phyloP scores from a whole-genome alignment of 2,113 vertebrate species.

The Dolichotis patagonum region DNA sequence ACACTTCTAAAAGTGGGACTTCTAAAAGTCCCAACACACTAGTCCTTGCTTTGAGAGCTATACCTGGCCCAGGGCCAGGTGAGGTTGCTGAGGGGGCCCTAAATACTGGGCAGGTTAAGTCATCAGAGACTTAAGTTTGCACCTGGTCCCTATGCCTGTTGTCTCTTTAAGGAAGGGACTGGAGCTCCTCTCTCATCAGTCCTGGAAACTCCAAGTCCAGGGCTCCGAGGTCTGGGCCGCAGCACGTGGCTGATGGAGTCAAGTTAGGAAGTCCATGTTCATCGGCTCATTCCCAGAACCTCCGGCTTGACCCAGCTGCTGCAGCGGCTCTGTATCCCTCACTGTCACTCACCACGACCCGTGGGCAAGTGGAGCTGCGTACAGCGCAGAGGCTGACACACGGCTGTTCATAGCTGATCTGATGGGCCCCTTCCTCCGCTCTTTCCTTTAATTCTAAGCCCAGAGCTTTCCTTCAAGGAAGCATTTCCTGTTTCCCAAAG shows the following conservation, averaged over 20 bases:
- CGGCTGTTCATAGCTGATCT: rapidly evolving
- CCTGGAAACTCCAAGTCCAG: neutral
- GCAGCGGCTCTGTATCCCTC: no score
- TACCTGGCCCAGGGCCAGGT: neutral
- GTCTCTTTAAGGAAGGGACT: neutral
- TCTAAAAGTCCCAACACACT: no score
- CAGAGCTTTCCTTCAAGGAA: neutral
- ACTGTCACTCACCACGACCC: no score
- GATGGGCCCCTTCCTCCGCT: neutral
- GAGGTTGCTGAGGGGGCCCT: neutral
- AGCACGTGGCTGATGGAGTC: neutral
- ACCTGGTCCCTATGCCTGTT: neutral
- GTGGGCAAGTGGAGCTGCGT: neutral
- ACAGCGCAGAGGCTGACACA: neutral
- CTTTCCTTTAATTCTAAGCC: neutral
- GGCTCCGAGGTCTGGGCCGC: no score
- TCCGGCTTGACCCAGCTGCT: neutral
- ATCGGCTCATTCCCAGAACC: neutral
- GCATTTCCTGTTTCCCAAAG: neutral
- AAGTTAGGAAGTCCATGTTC: neutral
- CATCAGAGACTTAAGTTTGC: neutral
- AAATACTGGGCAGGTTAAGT: neutral
- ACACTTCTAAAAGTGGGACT: no score
- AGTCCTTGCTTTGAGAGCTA: neutral
- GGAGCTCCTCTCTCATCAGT: neutral